Conservation (phyloP, 2,797 vertebrate genomes). For the Perdix hodgsoniae region DNA sequence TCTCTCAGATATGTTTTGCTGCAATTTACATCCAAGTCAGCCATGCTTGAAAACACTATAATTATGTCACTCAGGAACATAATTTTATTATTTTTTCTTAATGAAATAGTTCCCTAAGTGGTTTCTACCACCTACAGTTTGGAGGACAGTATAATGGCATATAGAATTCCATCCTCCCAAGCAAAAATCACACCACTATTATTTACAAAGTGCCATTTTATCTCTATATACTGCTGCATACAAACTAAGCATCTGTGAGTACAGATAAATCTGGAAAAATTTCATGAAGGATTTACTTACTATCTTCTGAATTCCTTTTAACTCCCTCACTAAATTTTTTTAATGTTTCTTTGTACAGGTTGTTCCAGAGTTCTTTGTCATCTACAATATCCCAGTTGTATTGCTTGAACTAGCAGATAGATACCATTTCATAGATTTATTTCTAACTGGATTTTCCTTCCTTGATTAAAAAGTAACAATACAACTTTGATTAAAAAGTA, state of each 20-base stretch:
- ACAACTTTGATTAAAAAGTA: neutral
- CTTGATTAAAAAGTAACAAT: neutral
- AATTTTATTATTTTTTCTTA: neutral
- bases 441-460: neutral
- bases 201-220: neutral
- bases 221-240: neutral
- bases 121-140: conserved; percentile 13
- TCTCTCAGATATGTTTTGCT: neutral
- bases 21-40: neutral
- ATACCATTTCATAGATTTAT: neutral
- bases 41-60: neutral
- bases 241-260: neutral
- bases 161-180: neutral
- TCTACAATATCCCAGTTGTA: neutral
- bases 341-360: neutral
- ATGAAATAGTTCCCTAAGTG: neutral
- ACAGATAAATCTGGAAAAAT: neutral
- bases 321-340: neutral
- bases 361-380: neutral
- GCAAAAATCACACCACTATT: neutral
- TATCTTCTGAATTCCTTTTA: neutral
- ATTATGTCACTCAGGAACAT: neutral
- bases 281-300: neutral
- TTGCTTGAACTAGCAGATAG: neutral
- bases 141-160: neutral